Evolutionary conservation across 1,140 invertebrate species (phyloP), one percentile per base, ranked within the genome.

Genomic region (Drosophila kohkoa): DNA sequence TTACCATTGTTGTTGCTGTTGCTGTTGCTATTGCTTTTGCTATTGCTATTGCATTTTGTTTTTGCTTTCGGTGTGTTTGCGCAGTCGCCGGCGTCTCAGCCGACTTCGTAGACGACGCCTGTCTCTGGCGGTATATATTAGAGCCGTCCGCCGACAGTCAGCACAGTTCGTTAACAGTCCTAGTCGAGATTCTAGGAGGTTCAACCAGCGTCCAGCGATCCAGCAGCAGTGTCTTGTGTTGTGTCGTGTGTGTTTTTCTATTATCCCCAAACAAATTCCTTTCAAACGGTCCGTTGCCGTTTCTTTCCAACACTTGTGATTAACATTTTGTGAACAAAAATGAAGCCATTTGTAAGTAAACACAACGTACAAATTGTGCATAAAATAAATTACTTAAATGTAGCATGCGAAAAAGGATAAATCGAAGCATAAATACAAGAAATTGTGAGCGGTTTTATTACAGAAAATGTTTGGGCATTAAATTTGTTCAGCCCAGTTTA

Each of bases 131-230:
- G 83, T 92, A 92, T 92, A 92, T 92, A 92, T 92, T 92, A 75
- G 75, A 83, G 89, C 77, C 54, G 52, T 70, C 75, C 77, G 74
- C 75, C 65, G 63, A 48, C 78, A 86, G 79, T 69, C 82, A 90
- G 91, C 91, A 92, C 91, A 92, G 91, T 92, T 92, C 78, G 91
- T 91, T 92, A 92, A 92, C 91, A 92, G 91, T 92, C 91, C 91
- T 92, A 92, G 91, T 92, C 91, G 86, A 75, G 86, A 86, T 92
- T 92, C 91, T 92, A 92, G 91, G 91, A 92, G 91, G 91, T 92
- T 92, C 79, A 91, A 89, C 87, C 78, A 91, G 90, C 85, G 82
- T 77, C 57, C 78, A 79, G 69, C 66, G 65, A 91, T 72, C 54
- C 46, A 68, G 81, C 64, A 77, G 48, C 60, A 52, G 64, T 77